A percentile compares a stretch with the other conserved stretches of the same genome.
phyloP scores from a whole-genome alignment of 1,140 invertebrate genomes.

The Micrasema longulum region DNA sequence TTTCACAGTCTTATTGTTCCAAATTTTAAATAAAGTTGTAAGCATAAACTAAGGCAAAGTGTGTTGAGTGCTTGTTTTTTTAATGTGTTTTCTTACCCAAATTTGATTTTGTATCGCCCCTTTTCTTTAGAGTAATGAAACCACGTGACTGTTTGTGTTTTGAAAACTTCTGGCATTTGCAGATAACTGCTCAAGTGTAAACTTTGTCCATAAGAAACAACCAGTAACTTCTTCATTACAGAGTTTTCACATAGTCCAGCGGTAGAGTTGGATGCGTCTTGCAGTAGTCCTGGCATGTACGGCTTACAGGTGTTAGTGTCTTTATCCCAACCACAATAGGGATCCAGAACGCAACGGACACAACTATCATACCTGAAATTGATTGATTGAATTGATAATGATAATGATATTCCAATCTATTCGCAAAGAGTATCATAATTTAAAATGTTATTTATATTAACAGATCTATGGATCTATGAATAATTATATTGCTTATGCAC shows the following conservation, averaged over 20 bases:
- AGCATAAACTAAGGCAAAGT: no score
- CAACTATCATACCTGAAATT: conserved; percentile 78
- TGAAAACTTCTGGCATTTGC: conserved; percentile 75
- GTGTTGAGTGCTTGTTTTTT: no score
- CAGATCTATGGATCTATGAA: no score
- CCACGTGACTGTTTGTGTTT: conserved; percentile 74
- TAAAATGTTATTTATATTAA: no score
- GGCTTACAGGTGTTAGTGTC: conserved; percentile 80
- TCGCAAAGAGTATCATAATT: no score
- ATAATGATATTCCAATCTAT: no score
- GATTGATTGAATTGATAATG: no score
- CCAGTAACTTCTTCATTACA: conserved; percentile 75
- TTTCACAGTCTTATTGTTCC: neutral
- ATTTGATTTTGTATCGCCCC: conserved; percentile 69
- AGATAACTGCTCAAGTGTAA: conserved; percentile 80
- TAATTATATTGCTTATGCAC: no score
- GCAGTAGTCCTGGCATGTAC: conserved; percentile 74
- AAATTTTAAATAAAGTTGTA: no score
- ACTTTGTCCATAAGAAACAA: conserved; percentile 82
- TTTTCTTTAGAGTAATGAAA: conserved; percentile 80
- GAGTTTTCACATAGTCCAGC: conserved; percentile 78
- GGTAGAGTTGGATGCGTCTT: conserved; percentile 80
- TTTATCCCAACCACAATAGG: conserved; percentile 88
- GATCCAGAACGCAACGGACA: conserved; percentile 82
- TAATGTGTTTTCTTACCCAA: conserved; percentile 58